Base-by-base conservation (phyloP, 2,113 vertebrate species). In the Neomonachus schauinslandi region DNA sequence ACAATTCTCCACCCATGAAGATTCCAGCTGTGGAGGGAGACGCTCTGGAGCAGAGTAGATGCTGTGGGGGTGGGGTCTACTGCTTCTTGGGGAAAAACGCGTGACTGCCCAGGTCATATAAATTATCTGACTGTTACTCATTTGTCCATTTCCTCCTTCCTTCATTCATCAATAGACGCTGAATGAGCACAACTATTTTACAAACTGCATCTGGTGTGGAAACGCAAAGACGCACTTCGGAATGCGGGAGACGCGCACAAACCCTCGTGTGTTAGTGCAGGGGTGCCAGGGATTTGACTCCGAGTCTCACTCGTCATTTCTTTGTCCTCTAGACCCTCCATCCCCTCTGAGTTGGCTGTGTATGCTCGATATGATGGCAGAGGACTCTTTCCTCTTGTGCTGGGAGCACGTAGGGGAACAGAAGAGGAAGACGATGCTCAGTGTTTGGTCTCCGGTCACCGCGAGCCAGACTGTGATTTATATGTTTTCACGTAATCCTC, bases 31-130 rank as follows among this genome's bases (percentile, higher is more conserved):
- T 3, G 4, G 83, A 14, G 13, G 12, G n/a, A 85, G 21, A 63
- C 0, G 5, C 5, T 77, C 28, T 59, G 16, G 15, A 22, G 28
- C 36, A 26, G 22, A 21, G 12, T 21, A 1, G 0, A 6, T 4
- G 36, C 13, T 12, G 15, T 0, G 33, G 28, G n/a, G 33, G 8
- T 19, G 3, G n/a, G 16, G 2, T 19, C 15, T 76, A 5, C 26
- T 28, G 39, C 28, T 76, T 80, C 36, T 28, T 57, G 42, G 22
- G 42, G 18, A 39, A 82, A 82, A 21, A 81, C 39, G 22, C 4
- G 24, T 19, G 7, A 51, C 13, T 59, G 21, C 2, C 12, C 5
- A 5, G 24, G 18, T 67, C 11, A 7, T 33, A 0, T 16, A 46
- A 51, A 67, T 87, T 51, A 42, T 13, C 49, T 24, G 4, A n/a